Evolutionary conservation across 2,797 vertebrate genomes (phyloP).

Genomic region (Microctenopoma lineatum): DNA sequence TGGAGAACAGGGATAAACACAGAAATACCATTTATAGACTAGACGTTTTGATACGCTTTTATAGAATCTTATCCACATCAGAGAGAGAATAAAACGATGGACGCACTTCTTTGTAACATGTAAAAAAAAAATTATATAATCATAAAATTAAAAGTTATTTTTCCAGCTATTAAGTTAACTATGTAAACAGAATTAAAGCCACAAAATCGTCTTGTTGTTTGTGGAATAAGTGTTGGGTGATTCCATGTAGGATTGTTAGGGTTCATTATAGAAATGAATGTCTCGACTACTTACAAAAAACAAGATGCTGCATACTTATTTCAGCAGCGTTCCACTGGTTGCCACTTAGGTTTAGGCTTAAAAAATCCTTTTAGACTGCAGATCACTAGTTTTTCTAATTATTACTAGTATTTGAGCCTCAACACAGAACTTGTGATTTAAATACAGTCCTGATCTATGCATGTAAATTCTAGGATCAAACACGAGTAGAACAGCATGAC

Average conservation of each 20-base stretch:
- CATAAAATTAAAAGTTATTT: neutral
- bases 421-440: neutral
- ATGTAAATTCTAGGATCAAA: slow-evolving; percentile 56
- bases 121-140: no score
- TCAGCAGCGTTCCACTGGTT: no score
- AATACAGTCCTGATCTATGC: slow-evolving; percentile 39
- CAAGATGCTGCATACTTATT: no score
- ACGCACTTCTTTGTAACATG: slow-evolving; percentile 13
- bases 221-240: slow-evolving; percentile 3
- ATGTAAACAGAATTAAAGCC: neutral
- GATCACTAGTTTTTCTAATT: no score
- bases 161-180: neutral
- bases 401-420: no score
- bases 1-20: slow-evolving; percentile 76
- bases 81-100: slow-evolving; percentile 8
- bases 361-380: no score
- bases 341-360: no score
- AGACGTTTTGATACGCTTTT: slow-evolving; percentile 54
- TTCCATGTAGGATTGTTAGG: neutral
- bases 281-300: no score
- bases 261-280: no score
- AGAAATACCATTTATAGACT: slow-evolving; percentile 73
- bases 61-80: slow-evolving; percentile 30
- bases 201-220: slow-evolving; percentile 1
- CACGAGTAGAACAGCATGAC: slow-evolving; percentile 57